Evolutionary conservation across 2,113 vertebrate species (phyloP).

Genomic region (Oceanites oceanicus): DNA sequence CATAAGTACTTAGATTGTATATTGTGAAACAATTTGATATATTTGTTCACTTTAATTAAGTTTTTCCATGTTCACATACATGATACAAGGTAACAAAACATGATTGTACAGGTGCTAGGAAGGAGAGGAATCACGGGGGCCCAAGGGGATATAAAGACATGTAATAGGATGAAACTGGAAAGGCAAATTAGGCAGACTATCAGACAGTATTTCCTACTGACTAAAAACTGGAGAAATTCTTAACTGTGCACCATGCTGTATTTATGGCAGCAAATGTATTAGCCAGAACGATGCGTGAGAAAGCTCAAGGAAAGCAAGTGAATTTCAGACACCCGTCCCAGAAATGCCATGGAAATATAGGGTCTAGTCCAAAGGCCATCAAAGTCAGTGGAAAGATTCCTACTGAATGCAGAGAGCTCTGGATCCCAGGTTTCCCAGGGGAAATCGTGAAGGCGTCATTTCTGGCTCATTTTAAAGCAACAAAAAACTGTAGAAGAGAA

Average conservation of each 20-base stretch:
- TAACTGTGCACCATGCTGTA: not conserved
- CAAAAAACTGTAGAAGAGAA: not conserved
- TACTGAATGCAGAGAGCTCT: not conserved
- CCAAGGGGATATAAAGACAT: not conserved
- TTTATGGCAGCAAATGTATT: not conserved
- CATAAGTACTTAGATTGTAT: not conserved
- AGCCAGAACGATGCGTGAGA: not conserved
- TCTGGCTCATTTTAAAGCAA: constrained; percentile 26
- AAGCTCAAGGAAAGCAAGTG: not conserved
- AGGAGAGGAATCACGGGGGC: not conserved
- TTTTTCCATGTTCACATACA: not conserved
- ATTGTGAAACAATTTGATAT: constrained; percentile 19
- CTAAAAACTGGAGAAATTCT: not conserved
- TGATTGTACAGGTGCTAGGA: not conserved
- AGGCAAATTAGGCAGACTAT: not conserved
- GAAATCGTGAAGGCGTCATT: not conserved
- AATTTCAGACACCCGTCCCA: not conserved
- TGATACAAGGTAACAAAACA: not conserved
- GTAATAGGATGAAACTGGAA: not conserved
- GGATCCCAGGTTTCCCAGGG: constrained; percentile 23
- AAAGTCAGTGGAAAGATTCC: constrained; percentile 45
- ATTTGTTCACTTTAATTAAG: constrained; percentile 27
- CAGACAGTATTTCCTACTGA: not conserved
- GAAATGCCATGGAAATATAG: constrained; percentile 24
- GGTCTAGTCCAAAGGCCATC: constrained; percentile 45